Percentiles rank a stretch among this genome's conserved stretches.
phyloP scores from a whole-genome alignment of 1,140 invertebrate genomes.

The Olivierus martensii region DNA sequence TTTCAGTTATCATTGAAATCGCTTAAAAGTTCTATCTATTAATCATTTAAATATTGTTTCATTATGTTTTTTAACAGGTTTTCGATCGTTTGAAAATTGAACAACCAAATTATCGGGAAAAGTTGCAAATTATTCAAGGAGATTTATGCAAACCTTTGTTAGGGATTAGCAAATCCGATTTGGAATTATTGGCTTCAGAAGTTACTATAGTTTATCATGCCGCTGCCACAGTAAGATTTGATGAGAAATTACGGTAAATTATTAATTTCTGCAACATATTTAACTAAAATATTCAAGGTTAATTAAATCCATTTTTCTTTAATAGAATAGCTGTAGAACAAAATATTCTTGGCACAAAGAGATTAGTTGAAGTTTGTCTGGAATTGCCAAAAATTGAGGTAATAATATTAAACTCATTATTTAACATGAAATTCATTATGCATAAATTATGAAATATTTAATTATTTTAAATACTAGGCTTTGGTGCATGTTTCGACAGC shows the following conservation, averaged over 20 bases:
- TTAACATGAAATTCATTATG: too few relatives aligned
- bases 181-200: conserved; percentile 46
- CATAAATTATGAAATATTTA: neutral
- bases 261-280: too few relatives aligned
- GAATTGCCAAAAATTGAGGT: conserved; percentile 16
- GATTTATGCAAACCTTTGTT: conserved; percentile 77
- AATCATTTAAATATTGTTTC: neutral
- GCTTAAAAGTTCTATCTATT: too few relatives aligned
- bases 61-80: conserved; percentile 42
- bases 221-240: conserved; percentile 93
- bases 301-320: too few relatives aligned
- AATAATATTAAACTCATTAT: too few relatives aligned
- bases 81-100: conserved; percentile 61
- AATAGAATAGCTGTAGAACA: conserved; percentile 25
- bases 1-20: neutral
- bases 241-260: conserved; percentile 47
- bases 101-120: conserved; percentile 56
- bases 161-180: conserved; percentile 65
- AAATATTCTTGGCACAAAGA: conserved; percentile 76
- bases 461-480: conserved; percentile 15
- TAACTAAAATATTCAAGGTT: too few relatives aligned
- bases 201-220: conserved; percentile 92
- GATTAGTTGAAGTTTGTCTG: conserved; percentile 40
- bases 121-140: conserved; percentile 71
- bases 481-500: conserved; percentile 23